phyloP scores from a whole-genome alignment of 1,140 invertebrate genomes.

The Paraescarpia echinospica region DNA sequence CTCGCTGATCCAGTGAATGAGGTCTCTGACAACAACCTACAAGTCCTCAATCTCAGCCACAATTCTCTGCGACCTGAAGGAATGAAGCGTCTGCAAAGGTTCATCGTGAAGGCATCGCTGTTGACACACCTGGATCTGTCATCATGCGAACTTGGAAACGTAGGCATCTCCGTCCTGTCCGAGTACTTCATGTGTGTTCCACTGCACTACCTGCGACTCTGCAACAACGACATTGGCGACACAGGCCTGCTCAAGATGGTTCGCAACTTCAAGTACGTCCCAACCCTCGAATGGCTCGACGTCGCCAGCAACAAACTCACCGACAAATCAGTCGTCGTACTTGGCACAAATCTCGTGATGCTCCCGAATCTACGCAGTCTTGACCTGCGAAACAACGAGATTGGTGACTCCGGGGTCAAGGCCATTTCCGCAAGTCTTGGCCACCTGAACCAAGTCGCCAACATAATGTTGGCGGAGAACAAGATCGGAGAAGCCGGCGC shows the following conservation, averaged over 20 bases:
- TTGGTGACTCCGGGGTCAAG: conserved; percentile 21
- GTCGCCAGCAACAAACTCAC: conserved; percentile 25
- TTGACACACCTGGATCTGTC: conserved; percentile 30
- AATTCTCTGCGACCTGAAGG: conserved; percentile 24
- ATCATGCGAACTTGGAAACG: conserved; percentile 21
- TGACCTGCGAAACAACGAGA: conserved; percentile 25
- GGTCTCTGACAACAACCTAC: conserved; percentile 24
- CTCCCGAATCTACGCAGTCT: conserved; percentile 25
- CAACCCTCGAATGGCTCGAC: conserved; percentile 31
- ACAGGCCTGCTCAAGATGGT: conserved; percentile 10
- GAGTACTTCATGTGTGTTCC: conserved; percentile 31
- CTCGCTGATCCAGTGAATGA: conserved; percentile 26
- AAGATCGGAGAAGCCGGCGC: conserved; percentile 19
- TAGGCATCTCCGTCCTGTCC: conserved; percentile 18
- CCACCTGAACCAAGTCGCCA: background rate
- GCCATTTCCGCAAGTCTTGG: conserved; percentile 16
- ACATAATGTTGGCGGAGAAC: conserved; percentile 25
- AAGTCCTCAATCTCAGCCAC: conserved; percentile 30
- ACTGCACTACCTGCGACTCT: conserved; percentile 25
- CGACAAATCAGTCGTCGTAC: conserved; percentile 15
- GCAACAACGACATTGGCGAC: conserved; percentile 22
- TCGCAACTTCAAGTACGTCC: conserved; percentile 25
- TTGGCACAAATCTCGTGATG: conserved; percentile 12
- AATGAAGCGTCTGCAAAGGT: conserved; percentile 24
- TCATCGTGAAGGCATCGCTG: conserved; percentile 25